A percentile compares a stretch with the other conserved stretches of the same genome.
These are phyloP conservation scores for Darwinula stevensoni DNA, from an alignment of 2,888 invertebrate genomes.

Conservation along the genomic window DNA sequence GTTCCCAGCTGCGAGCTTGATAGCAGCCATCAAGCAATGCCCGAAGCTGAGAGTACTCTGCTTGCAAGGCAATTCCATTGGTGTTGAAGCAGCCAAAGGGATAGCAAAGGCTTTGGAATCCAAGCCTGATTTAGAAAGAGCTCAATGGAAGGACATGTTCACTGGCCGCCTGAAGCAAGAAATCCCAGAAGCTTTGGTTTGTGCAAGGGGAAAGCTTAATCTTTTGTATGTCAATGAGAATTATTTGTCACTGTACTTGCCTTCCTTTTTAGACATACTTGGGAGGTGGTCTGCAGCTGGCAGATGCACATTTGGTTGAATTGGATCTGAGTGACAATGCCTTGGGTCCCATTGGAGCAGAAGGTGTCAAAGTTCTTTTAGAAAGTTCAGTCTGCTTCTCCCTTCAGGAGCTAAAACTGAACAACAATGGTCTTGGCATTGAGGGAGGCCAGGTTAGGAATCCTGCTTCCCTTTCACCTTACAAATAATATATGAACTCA, in stretches of 20 bases:
- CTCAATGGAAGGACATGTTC: slow-evolving; percentile 87
- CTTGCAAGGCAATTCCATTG: slow-evolving; percentile 73
- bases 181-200: slow-evolving; percentile 68
- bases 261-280: slow-evolving; percentile 39
- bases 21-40: slow-evolving; percentile 40
- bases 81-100: slow-evolving; percentile 55
- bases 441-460: slow-evolving; percentile 36
- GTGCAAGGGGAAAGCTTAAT: no score
- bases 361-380: slow-evolving; percentile 50
- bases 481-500: no score
- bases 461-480: no score
- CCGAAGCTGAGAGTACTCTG: no score
- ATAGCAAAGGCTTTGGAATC: slow-evolving; percentile 46
- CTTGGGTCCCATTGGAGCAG: slow-evolving; percentile 76
- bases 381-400: slow-evolving; percentile 55
- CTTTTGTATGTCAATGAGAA: slow-evolving; percentile 7
- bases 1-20: no score
- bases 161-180: slow-evolving; percentile 81
- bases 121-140: slow-evolving; percentile 42
- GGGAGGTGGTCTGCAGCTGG: slow-evolving; percentile 45
- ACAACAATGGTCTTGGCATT: slow-evolving; percentile 84
- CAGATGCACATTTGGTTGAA: slow-evolving; percentile 45
- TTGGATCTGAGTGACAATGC: slow-evolving; percentile 91
- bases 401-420: slow-evolving; percentile 47
- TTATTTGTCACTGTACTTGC: slow-evolving; percentile 13